Conservation (phyloP, 23 tunicate genomes). For the Phallusia fumigata region DNA sequence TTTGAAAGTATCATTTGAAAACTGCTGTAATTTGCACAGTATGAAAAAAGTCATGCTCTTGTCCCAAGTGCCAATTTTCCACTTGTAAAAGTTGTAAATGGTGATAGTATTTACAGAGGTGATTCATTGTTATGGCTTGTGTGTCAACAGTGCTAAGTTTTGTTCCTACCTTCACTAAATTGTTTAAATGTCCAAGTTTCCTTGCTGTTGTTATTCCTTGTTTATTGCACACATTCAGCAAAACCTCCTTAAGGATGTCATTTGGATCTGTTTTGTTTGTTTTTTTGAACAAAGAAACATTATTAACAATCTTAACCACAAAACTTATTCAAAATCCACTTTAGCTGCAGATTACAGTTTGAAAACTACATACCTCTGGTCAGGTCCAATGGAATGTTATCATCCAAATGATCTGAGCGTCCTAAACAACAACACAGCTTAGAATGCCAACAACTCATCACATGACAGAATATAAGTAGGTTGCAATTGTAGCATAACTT, state of each 20-base stretch:
- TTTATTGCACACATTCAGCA: slow-evolving; percentile 39
- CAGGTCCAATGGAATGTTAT: slow-evolving; percentile 52
- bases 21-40: not conserved
- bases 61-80: not conserved
- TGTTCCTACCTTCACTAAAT: slow-evolving; percentile 57
- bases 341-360: not conserved
- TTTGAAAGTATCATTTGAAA: not conserved
- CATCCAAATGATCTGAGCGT: slow-evolving; percentile 41
- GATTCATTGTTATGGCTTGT: no score
- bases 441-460: no score
- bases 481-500: no score
- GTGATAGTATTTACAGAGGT: no score
- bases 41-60: not conserved
- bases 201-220: slow-evolving; percentile 41
- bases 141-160: no score
- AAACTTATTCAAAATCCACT: not conserved
- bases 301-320: not conserved
- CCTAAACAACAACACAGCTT: slow-evolving; percentile 7
- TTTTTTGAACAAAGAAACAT: not conserved
- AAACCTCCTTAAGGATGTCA: slow-evolving; percentile 49
- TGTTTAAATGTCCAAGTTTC: slow-evolving; percentile 74
- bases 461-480: no score
- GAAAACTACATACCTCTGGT: slow-evolving; percentile 24
- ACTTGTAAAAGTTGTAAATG: not conserved
- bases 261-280: slow-evolving; percentile 55